Percentiles rank a stretch among this genome's conserved stretches.
Evolutionary conservation across 2,797 vertebrate genomes (phyloP).

Genomic region (Aldrovandia affinis): DNA sequence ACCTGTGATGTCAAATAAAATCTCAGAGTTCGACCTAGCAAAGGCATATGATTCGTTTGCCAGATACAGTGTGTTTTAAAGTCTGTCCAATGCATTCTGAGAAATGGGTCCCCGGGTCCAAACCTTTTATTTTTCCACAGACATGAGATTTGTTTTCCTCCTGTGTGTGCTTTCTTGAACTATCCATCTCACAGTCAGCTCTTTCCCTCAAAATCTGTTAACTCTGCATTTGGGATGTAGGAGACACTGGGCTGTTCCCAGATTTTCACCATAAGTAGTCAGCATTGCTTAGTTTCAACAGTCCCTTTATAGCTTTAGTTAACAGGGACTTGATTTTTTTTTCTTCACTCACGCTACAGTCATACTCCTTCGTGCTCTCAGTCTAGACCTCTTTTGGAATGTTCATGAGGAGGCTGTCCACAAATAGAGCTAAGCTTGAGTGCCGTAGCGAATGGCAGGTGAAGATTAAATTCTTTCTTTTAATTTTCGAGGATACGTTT

Average conservation of each 20-base stretch:
- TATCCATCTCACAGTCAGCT: conserved; percentile 2
- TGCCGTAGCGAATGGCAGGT: not conserved
- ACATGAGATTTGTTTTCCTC: not conserved
- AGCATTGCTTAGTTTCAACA: not conserved
- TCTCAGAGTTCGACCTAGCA: not conserved
- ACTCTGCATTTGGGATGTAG: not conserved
- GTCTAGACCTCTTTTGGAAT: not conserved
- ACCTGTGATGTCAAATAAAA: not conserved
- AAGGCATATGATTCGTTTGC: conserved; percentile 16
- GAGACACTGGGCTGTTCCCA: not conserved
- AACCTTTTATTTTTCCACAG: not conserved
- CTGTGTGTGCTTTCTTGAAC: not conserved
- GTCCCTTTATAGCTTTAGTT: not conserved
- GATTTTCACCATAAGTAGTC: conserved; percentile 1
- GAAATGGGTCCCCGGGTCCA: not conserved
- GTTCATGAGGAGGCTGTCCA: not conserved
- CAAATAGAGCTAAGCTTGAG: not conserved
- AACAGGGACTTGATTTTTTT: not conserved
- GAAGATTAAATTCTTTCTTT: not conserved
- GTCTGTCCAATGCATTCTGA: conserved; percentile 12
- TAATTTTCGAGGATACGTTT: not conserved
- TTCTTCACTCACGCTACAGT: not conserved
- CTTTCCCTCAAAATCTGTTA: not conserved
- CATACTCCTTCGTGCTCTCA: not conserved
- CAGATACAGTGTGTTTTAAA: conserved; percentile 25